Conservation (phyloP, 2,888 invertebrate species). For the Lepidochrysops patricia region DNA sequence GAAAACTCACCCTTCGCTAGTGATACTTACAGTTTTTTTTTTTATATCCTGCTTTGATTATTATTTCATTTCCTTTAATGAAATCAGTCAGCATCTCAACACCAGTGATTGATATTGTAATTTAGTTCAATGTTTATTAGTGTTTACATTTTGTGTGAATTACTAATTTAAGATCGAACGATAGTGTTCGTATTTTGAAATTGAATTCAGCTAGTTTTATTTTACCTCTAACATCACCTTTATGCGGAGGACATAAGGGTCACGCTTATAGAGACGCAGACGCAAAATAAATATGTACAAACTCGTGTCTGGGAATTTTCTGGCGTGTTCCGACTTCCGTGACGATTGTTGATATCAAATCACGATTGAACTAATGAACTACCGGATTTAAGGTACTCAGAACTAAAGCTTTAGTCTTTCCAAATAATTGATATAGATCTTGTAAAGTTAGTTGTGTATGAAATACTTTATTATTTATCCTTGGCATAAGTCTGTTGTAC, state of each 20-base stretch:
- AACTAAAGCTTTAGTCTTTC: not conserved
- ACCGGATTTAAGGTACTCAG: slow-evolving; percentile 20
- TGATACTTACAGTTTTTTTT: no score
- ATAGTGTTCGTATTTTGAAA: not conserved
- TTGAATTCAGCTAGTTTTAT: not conserved
- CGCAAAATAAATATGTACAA: no score
- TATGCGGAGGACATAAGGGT: no score
- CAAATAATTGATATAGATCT: not conserved
- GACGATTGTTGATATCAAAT: slow-evolving; percentile 33
- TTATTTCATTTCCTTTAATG: no score
- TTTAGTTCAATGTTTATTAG: not conserved
- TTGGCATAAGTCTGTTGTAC: no score
- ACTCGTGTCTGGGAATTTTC: slow-evolving; percentile 3
- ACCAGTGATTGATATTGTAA: not conserved
- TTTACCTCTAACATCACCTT: no score
- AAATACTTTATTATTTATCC: no score
- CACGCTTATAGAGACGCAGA: no score
- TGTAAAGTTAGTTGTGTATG: no score
- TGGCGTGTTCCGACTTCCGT: slow-evolving; percentile 42
- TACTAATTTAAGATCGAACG: slow-evolving; percentile 5
- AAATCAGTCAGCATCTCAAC: no score
- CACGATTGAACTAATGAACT: slow-evolving; percentile 33
- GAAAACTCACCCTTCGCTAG: no score
- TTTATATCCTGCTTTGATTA: no score
- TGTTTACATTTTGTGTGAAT: not conserved